Percentiles rank a stretch among this genome's conserved stretches.
These are phyloP conservation scores for Noctua janthe DNA, from an alignment of 2,888 invertebrate genomes.

Conservation along the genomic window DNA sequence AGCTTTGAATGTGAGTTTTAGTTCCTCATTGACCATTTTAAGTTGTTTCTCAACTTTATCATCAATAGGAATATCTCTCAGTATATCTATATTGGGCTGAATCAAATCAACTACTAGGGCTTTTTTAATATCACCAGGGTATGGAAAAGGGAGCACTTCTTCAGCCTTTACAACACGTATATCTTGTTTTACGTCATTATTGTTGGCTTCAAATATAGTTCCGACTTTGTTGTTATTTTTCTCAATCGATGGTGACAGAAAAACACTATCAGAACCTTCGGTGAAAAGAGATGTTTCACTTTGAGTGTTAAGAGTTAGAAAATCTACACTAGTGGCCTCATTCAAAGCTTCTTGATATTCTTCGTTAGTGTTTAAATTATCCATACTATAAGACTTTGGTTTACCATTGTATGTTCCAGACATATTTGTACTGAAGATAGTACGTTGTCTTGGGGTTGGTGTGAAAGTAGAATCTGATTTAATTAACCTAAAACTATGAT, in stretches of 20 bases:
- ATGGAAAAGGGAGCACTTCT: constrained; percentile 79
- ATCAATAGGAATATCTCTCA: constrained; percentile 56
- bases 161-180: constrained; percentile 81
- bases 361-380: constrained; percentile 78
- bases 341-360: constrained; percentile 80
- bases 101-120: constrained; percentile 64
- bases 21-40: constrained; percentile 82
- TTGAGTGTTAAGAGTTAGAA: constrained; percentile 73
- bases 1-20: constrained; percentile 83
- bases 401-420: constrained; percentile 84
- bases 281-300: constrained; percentile 81
- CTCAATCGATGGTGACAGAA: constrained; percentile 75
- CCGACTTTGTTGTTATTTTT: constrained; percentile 73
- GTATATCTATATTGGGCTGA: constrained; percentile 48
- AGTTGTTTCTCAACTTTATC: constrained; percentile 80
- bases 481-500: constrained; percentile 65
- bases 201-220: constrained; percentile 56
- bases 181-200: constrained; percentile 53
- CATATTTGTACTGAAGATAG: constrained; percentile 78
- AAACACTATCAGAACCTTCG: constrained; percentile 83
- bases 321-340: constrained; percentile 86
- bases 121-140: constrained; percentile 76
- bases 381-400: constrained; percentile 85
- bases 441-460: constrained; percentile 71
- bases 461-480: constrained; percentile 76